phyloP scores from a whole-genome alignment of 1,140 invertebrate species.

The Conus ventricosus region DNA sequence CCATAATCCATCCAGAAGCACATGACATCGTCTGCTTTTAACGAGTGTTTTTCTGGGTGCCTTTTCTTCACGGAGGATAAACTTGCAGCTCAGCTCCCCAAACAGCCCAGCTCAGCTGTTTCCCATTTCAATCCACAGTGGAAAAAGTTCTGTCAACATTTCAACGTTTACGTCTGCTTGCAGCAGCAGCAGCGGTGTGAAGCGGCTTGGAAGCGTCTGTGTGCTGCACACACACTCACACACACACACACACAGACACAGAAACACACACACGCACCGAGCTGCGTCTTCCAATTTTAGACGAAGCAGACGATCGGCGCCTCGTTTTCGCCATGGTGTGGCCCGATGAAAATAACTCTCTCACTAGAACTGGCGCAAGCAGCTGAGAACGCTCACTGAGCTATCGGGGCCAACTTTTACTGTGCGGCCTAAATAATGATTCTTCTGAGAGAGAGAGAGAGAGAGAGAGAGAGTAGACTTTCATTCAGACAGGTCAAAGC shows the following conservation, averaged over 20 bases:
- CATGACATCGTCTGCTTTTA: too few relatives aligned
- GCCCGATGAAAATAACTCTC: not conserved
- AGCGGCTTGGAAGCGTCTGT: not conserved
- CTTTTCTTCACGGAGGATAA: too few relatives aligned
- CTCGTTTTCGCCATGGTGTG: not conserved
- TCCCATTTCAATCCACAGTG: not conserved
- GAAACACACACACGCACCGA: not conserved
- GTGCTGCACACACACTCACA: too few relatives aligned
- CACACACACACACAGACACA: too few relatives aligned
- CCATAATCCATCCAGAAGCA: too few relatives aligned
- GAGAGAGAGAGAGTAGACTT: too few relatives aligned
- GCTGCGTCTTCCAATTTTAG: constrained; percentile 3
- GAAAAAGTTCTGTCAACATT: not conserved
- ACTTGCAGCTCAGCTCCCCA: not conserved
- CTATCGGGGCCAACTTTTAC: too few relatives aligned
- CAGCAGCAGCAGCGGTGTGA: not conserved
- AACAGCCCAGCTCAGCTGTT: not conserved
- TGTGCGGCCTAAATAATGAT: too few relatives aligned
- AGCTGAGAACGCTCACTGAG: too few relatives aligned
- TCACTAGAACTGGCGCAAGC: not conserved
- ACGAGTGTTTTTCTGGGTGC: too few relatives aligned
- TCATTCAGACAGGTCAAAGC: too few relatives aligned
- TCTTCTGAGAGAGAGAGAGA: too few relatives aligned
- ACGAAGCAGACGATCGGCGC: not conserved
- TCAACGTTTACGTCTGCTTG: not conserved